Conservation (phyloP, 2,113 vertebrate species). For the Mus musculus region DNA sequence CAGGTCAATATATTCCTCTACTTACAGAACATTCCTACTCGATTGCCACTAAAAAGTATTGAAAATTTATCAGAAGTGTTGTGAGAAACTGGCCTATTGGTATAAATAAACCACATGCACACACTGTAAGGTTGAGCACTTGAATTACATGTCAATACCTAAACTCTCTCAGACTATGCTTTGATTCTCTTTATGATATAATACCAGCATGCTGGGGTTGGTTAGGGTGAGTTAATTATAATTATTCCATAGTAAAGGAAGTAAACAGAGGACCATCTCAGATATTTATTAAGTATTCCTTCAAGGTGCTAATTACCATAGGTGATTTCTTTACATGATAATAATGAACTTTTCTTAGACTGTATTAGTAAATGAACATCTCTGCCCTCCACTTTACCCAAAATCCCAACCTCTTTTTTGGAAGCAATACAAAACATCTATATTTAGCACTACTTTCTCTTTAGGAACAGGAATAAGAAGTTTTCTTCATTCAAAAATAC, state of each 20-base stretch:
- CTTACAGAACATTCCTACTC: slow-evolving; percentile 40
- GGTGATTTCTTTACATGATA: slow-evolving; percentile 32
- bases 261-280: slow-evolving; percentile 9
- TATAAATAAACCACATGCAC: slow-evolving; percentile 50
- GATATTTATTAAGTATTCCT: neutral
- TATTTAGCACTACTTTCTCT: neutral
- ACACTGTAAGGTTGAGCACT: neutral
- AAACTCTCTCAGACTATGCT: neutral
- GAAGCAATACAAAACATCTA: slow-evolving; percentile 31
- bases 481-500: slow-evolving; percentile 43
- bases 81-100: slow-evolving; percentile 34
- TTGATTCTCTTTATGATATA: slow-evolving; percentile 53
- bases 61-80: slow-evolving; percentile 55
- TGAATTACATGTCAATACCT: slow-evolving; percentile 43
- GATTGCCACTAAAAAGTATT: slow-evolving; percentile 53
- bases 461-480: neutral
- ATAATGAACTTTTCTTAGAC: slow-evolving; percentile 29
- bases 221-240: slow-evolving; percentile 46
- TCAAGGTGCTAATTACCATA: slow-evolving; percentile 1
- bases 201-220: neutral
- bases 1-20: slow-evolving; percentile 60
- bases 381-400: neutral
- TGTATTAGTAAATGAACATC: slow-evolving; percentile 8
- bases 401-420: slow-evolving; percentile 12
- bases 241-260: neutral